These are phyloP conservation scores for Lophius americanus DNA, from an alignment of 2,797 vertebrate species.

Conservation along the genomic window DNA sequence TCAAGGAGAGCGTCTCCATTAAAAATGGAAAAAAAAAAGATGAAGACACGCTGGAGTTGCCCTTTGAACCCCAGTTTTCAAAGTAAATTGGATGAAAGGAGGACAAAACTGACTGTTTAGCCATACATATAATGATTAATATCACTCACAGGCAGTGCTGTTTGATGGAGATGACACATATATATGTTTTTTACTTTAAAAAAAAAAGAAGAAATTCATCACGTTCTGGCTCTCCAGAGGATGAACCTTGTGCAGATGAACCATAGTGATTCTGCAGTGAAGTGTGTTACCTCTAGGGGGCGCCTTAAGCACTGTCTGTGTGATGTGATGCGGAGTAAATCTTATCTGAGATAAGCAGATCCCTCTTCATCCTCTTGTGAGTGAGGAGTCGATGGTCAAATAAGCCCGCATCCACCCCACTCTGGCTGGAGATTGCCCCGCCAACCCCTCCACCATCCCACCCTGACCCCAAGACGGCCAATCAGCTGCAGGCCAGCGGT, in stretches of 20 bases:
- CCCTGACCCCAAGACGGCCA: conserved; percentile 63
- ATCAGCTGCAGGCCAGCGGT: conserved; percentile 78
- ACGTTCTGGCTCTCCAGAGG: neutral
- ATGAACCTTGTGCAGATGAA: neutral
- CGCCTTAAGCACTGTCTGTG: neutral
- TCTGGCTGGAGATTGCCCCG: conserved; percentile 47
- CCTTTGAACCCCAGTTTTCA: conserved; percentile 44
- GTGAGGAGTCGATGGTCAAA: conserved; percentile 40
- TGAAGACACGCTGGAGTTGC: conserved; percentile 27
- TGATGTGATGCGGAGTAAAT: neutral
- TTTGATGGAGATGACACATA: neutral
- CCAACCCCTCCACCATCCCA: conserved; percentile 9
- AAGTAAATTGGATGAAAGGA: conserved; percentile 34
- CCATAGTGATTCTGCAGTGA: neutral
- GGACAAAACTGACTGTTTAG: neutral
- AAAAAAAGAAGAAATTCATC: too few species aligned
- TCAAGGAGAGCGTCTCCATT: conserved; percentile 73
- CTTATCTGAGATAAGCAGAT: neutral
- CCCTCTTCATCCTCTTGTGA: conserved; percentile 22
- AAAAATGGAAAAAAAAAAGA: conserved; percentile 49
- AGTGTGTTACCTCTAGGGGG: neutral
- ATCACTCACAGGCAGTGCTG: too few species aligned
- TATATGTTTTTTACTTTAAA: neutral
- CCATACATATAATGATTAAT: too few species aligned
- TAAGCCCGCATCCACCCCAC: conserved; percentile 39